Evolutionary conservation across 2,113 vertebrate genomes (phyloP).

Genomic region (Tinamus guttatus): DNA sequence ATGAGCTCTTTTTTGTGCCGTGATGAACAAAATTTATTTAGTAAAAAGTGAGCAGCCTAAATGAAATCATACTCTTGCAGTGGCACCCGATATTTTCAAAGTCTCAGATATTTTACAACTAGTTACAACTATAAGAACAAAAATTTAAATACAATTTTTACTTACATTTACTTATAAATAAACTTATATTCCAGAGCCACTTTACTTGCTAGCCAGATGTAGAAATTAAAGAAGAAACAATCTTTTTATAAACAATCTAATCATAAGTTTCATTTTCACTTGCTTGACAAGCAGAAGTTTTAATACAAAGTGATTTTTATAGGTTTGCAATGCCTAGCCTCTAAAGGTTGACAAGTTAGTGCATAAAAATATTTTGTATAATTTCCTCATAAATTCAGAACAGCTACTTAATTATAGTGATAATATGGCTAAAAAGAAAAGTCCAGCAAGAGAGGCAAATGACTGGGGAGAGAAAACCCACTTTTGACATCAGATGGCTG

Average conservation of each 20-base stretch:
- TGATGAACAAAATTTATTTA: not conserved
- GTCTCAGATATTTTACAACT: not conserved
- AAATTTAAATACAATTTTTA: not conserved
- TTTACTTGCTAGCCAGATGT: not conserved
- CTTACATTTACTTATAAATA: not conserved
- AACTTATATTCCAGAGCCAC: not conserved
- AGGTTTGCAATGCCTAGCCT: not conserved
- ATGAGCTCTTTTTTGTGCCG: not conserved
- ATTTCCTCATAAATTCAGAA: not conserved
- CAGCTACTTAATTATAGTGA: not conserved
- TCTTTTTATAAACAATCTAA: not conserved
- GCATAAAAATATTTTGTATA: not conserved
- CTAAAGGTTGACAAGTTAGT: not conserved
- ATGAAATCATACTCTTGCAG: not conserved
- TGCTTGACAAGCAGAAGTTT: not conserved
- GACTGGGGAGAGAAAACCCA: accelerated
- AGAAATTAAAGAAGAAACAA: not conserved
- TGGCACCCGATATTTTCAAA: not conserved
- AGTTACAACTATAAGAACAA: not conserved
- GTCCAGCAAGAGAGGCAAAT: not conserved
- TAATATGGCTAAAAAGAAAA: not conserved
- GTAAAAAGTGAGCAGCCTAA: not conserved
- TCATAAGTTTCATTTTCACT: not conserved
- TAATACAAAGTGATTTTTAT: not conserved
- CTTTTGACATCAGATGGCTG: not conserved